A percentile compares a stretch with the other conserved stretches of the same genome.
phyloP scores from a whole-genome alignment of 1,140 invertebrate genomes.

The Drosophila lacteicornis region DNA sequence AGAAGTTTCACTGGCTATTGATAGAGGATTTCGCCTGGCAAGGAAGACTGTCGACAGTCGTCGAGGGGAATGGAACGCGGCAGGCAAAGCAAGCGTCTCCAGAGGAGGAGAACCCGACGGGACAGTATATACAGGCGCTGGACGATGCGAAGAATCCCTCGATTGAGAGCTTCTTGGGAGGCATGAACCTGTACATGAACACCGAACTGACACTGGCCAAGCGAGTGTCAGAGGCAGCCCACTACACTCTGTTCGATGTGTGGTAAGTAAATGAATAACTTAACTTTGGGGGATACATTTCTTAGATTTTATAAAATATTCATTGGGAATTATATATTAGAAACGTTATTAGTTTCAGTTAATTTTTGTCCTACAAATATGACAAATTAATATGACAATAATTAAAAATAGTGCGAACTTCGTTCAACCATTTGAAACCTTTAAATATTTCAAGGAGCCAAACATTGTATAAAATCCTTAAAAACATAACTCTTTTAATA shows the following conservation, averaged over 20 bases:
- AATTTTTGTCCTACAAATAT: too few species aligned
- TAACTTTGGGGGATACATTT: too few species aligned
- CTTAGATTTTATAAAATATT: too few species aligned
- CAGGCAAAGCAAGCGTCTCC: background rate
- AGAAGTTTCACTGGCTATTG: conserved; percentile 84
- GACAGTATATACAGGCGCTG: conserved; percentile 24
- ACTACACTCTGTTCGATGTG: conserved; percentile 76
- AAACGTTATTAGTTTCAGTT: too few species aligned
- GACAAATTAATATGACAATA: too few species aligned
- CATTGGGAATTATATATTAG: too few species aligned
- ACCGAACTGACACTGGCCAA: conserved; percentile 82
- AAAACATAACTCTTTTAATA: background rate
- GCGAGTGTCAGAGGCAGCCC: conserved; percentile 50
- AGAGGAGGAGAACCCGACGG: conserved; percentile 15
- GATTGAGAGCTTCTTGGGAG: conserved; percentile 81
- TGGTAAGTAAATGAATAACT: conserved; percentile 56
- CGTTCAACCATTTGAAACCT: too few species aligned
- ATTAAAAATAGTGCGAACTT: too few species aligned
- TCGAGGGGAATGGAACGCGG: background rate
- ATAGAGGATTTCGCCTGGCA: conserved; percentile 82
- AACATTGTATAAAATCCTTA: too few species aligned
- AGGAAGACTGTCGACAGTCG: conserved; percentile 32
- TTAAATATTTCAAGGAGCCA: too few species aligned
- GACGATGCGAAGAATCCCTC: conserved; percentile 32
- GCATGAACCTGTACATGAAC: conserved; percentile 83